Conservation (phyloP, 2,888 invertebrate genomes). For the Apamea monoglypha region DNA sequence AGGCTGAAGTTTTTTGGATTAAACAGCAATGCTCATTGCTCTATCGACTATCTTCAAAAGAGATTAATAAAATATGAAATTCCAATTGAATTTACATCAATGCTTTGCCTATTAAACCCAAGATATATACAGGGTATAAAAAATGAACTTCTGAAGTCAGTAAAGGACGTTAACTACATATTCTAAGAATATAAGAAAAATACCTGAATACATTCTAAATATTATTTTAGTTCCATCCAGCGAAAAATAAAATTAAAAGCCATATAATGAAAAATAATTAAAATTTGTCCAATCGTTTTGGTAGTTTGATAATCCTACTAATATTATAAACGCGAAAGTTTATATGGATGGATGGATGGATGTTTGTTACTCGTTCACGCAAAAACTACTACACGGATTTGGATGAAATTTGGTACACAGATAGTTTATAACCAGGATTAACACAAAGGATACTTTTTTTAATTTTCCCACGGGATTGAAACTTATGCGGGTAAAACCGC, state of each 20-base stretch:
- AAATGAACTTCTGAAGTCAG: background rate
- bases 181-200: background rate
- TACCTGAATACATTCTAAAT: background rate
- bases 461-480: no score
- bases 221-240: background rate
- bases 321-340: no score
- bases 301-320: background rate
- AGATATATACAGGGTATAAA: no score
- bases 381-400: no score
- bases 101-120: background rate
- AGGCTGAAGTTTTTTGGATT: background rate
- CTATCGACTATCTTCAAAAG: background rate
- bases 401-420: no score
- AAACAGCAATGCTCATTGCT: background rate
- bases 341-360: no score
- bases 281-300: constrained; percentile 4
- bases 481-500: no score
- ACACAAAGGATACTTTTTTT: no score
- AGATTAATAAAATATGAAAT: background rate
- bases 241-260: background rate
- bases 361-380: no score
- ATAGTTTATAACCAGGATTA: no score
- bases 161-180: background rate
- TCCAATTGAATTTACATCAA: background rate
- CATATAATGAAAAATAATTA: no score